Evolutionary conservation across 2,113 vertebrate species (phyloP), one percentile per base, ranked within the genome.

Genomic region (Ptilonorhynchus violaceus): DNA sequence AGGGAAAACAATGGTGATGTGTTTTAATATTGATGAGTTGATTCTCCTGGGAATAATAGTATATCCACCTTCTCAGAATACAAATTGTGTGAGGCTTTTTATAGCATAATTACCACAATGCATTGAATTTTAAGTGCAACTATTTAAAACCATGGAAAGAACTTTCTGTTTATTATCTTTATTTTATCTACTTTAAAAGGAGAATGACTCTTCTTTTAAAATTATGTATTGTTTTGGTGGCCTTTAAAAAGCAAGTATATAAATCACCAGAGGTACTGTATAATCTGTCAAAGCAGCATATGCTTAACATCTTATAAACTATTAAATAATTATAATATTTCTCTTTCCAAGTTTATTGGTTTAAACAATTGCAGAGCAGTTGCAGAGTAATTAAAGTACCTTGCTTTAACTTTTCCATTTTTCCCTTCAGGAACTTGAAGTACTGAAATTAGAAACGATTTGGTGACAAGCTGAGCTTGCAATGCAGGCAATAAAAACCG

Each of bases 11-110:
- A 97, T 94, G 80, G 80, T 70, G 52, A 30, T 68, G 13, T 90
- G 70, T 96, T 98, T 95, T 97, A 98, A 98, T 98, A 98, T 98
- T 96, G 95, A 98, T 98, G 97, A 98, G 90, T n/a, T 90, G 85
- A 89, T 96, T 94, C 96, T 97, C 73, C 44, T 87, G 95, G 84
- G 97, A 96, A 82, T 96, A 97, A 97, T 81, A 84, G 84, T 85
- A 80, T 96, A 94, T 73, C 95, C 68, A 95, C 83, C 77, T 89
- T 77, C 93, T 97, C 93, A 87, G 95, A 97, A 98, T 97, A 97
- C 97, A 96, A 96, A 98, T 94, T 89, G 73, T 78, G 24, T 16
- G 68, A 81, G 16, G 2, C 58, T 92, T 96, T 97, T 97, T 76
- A 70, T 72, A 84, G 78, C 68, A 41, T 83, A 91, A 93, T 92